These are phyloP conservation scores for Picus viridis DNA, from an alignment of 2,797 vertebrate genomes.

Conservation along the genomic window DNA sequence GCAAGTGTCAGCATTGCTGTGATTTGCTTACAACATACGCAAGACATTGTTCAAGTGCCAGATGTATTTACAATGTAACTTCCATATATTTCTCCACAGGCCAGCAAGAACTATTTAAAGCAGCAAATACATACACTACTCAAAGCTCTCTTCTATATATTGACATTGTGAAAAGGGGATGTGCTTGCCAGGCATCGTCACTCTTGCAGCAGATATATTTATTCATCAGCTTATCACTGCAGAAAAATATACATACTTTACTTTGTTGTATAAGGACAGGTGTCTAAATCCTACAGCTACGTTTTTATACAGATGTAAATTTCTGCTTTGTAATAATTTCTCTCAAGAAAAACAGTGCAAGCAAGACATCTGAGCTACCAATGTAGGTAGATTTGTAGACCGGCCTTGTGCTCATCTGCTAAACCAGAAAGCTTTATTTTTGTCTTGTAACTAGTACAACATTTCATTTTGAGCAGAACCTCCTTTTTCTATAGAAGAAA, in stretches of 20 bases:
- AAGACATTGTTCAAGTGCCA: neutral
- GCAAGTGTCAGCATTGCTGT: neutral
- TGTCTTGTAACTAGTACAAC: neutral
- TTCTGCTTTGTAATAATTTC: neutral
- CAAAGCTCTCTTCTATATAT: neutral
- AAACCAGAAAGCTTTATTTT: neutral
- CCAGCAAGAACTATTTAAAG: neutral
- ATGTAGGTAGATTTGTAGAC: neutral
- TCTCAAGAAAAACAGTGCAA: neutral
- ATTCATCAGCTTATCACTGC: neutral
- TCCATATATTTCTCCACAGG: neutral
- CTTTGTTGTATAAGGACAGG: neutral
- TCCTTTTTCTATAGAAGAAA: neutral
- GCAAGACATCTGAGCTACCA: neutral
- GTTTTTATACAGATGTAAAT: neutral
- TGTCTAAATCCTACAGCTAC: neutral
- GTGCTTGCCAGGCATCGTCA: neutral
- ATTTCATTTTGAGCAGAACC: neutral
- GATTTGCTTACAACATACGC: neutral
- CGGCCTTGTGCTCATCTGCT: neutral
- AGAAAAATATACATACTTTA: neutral
- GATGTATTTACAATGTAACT: neutral
- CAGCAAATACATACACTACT: neutral
- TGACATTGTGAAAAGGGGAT: neutral
- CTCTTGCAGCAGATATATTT: neutral